Base-by-base conservation (phyloP, 2,113 vertebrate species). In the Leptosomus discolor region DNA sequence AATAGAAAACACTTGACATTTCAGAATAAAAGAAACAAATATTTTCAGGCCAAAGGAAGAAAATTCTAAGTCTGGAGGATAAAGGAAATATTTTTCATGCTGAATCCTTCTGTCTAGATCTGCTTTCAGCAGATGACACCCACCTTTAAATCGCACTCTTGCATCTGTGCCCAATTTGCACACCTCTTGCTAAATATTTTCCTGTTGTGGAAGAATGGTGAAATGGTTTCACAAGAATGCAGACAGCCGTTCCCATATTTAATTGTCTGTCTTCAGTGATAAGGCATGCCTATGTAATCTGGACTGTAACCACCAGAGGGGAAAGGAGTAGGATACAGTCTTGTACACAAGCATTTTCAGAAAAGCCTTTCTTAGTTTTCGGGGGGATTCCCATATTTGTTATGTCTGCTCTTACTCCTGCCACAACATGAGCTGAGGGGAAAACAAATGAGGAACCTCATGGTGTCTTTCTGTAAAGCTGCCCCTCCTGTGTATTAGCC, bases 181-280 rank as follows among this genome's bases (percentile, higher is more conserved):
- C 87, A 95, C 92, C 63, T 91, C 97, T 97, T 96, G 94, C 98
- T 97, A 97, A 95, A 98, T 79, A 74, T 36, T 94, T 97, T 98
- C 96, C 95, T 97, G 96, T 97, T 94, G 80, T 84, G 85, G 95
- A 86, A 84, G 70, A 70, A 41, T 77, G 96, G 92, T 78, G 97
- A 96, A 98, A 98, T 96, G 75, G 43, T 97, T 98, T 97, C 97
- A 93, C 89, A 96, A 97, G 97, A 94, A 53, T 0, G 0, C 88
- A 67, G 85, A 85, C 8, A 56, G 39, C 46, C 2, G 5, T 96
- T 96, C 92, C 79, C 41, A 4, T 92, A 83, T 89, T 95, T 92
- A 90, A 84, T 75, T 63, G 92, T 94, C 68, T 97, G 78, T 64
- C 77, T 88, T 94, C 63, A 83, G 76, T 94, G 92, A 94, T 97